Percentiles rank a stretch among this genome's conserved stretches.
Conservation (phyloP, 2,888 invertebrate genomes). For the Napeogenes inachia region DNA sequence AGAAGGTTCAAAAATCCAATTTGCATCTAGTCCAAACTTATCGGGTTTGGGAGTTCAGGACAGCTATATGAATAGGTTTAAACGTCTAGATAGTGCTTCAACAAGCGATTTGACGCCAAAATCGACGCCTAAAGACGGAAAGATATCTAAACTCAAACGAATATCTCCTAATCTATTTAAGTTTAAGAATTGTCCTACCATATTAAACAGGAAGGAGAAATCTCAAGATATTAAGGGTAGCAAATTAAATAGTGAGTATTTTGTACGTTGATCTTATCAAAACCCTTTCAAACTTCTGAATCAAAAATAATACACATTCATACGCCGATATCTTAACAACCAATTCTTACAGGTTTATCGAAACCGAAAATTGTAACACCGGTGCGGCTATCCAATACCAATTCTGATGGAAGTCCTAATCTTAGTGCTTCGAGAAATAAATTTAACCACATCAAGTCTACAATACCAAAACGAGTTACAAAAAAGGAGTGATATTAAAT, state of each 20-base stretch:
- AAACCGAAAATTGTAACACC: slow-evolving; percentile 55
- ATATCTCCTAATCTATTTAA: slow-evolving; percentile 61
- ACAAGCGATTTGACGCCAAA: slow-evolving; percentile 51
- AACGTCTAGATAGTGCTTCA: slow-evolving; percentile 55
- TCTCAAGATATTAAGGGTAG: slow-evolving; percentile 38
- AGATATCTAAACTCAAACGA: slow-evolving; percentile 48
- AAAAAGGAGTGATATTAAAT: slow-evolving; percentile 46
- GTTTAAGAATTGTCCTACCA: slow-evolving; percentile 38
- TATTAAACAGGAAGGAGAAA: slow-evolving; percentile 42
- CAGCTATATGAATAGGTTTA: slow-evolving; percentile 45
- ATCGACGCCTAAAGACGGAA: slow-evolving; percentile 40
- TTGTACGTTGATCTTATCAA: background rate
- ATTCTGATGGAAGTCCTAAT: slow-evolving; percentile 48
- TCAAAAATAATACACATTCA: no score
- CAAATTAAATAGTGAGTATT: slow-evolving; percentile 54
- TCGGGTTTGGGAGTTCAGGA: slow-evolving; percentile 45
- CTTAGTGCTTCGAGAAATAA: slow-evolving; percentile 55
- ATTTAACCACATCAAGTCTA: slow-evolving; percentile 65
- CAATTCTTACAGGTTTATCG: slow-evolving; percentile 48
- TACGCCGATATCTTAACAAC: background rate
- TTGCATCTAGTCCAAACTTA: slow-evolving; percentile 65
- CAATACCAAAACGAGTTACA: slow-evolving; percentile 55
- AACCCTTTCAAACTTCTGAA: no score
- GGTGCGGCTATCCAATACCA: slow-evolving; percentile 39
- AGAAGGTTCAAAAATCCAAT: slow-evolving; percentile 56